Percentiles rank a stretch among this genome's conserved stretches.
These are phyloP conservation scores for Caradrina kadenii DNA, from an alignment of 2,888 invertebrate species.

Conservation along the genomic window DNA sequence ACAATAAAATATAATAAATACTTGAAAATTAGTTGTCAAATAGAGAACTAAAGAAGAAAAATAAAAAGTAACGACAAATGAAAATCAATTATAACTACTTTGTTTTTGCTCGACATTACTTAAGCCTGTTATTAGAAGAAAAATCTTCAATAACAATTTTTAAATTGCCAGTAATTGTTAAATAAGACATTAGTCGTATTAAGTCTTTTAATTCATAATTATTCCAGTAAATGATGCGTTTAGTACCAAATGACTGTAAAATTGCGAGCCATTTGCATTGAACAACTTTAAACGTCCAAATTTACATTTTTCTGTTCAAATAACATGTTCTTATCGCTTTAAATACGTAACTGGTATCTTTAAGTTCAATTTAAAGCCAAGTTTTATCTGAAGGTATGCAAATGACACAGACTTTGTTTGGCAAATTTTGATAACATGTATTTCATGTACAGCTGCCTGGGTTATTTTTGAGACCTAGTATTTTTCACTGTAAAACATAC, in stretches of 20 bases:
- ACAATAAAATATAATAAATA: no score
- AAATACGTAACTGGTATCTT: constrained; percentile 14
- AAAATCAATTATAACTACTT: background rate
- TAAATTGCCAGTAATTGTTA: constrained; percentile 17
- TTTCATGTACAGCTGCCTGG: background rate
- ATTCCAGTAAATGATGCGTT: constrained; percentile 24
- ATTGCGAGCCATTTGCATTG: constrained; percentile 15
- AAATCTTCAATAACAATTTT: background rate
- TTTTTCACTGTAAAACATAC: background rate
- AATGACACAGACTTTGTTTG: constrained; percentile 10
- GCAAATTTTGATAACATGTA: constrained; percentile 13
- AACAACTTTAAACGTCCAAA: background rate
- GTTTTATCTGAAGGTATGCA: constrained; percentile 32
- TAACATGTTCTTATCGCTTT: constrained; percentile 27
- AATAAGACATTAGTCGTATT: background rate
- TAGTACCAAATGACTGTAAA: constrained; percentile 19
- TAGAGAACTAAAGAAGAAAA: background rate
- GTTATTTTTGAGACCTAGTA: background rate
- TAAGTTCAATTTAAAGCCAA: constrained; percentile 44
- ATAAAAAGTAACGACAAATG: no score
- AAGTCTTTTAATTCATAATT: constrained; percentile 23
- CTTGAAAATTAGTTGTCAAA: background rate
- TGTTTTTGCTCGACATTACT: constrained; percentile 12
- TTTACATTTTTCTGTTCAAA: constrained; percentile 24
- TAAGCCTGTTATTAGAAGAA: constrained; percentile 16